Conservation (phyloP, 2,797 vertebrate genomes). For the Tapera naevia region DNA sequence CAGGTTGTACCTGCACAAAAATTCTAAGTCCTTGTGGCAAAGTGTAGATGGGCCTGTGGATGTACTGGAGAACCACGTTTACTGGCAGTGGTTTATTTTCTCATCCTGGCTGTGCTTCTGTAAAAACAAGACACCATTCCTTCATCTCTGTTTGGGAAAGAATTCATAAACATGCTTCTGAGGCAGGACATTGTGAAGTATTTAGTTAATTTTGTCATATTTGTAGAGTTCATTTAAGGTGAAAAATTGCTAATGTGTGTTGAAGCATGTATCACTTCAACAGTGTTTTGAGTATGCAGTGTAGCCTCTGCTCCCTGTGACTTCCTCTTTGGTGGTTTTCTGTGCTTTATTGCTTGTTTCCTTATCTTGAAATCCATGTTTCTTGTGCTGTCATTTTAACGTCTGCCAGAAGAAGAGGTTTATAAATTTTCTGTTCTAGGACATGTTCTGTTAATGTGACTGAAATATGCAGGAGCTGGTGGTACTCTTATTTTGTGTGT, state of each 20-base stretch:
- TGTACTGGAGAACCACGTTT: neutral
- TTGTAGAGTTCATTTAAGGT: neutral
- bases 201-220: neutral
- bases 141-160: neutral
- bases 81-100: neutral
- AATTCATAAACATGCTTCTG: neutral
- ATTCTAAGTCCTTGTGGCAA: neutral
- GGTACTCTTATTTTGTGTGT: neutral
- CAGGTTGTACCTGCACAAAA: rapidly evolving
- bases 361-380: neutral
- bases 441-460: neutral
- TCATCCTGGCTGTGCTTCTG: neutral
- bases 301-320: neutral
- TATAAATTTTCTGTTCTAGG: neutral
- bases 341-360: neutral
- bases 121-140: neutral
- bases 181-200: neutral
- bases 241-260: neutral
- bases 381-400: neutral
- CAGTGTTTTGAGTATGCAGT: neutral
- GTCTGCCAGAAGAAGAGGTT: neutral
- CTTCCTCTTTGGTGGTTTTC: neutral
- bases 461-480: neutral
- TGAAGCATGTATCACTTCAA: neutral
- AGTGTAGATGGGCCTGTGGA: neutral